Evolutionary conservation across 2,888 invertebrate genomes (phyloP).

Genomic region (Caprella mutica): DNA sequence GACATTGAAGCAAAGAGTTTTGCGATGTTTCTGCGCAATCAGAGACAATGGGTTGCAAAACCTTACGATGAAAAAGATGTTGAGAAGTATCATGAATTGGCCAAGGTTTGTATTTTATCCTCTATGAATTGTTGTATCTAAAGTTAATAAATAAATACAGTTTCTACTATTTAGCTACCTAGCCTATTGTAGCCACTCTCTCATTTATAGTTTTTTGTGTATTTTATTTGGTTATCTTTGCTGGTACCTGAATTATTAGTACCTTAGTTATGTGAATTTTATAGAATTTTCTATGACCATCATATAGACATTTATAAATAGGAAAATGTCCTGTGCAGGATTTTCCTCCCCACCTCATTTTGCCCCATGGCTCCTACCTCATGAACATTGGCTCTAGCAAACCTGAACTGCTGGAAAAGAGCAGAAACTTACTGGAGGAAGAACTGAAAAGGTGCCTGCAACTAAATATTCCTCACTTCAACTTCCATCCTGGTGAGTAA

Average conservation of each 20-base stretch:
- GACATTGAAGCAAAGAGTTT: slow-evolving; percentile 36
- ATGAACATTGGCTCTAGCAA: slow-evolving; percentile 44
- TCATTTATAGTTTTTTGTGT: too few species aligned
- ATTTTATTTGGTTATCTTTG: too few species aligned
- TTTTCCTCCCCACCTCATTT: slow-evolving; percentile 39
- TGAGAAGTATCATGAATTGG: slow-evolving; percentile 38
- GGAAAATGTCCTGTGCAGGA: slow-evolving; percentile 13
- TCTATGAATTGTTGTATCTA: too few species aligned
- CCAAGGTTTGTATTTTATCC: slow-evolving; percentile 15
- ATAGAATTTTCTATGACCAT: not conserved
- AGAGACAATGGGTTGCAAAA: slow-evolving; percentile 40
- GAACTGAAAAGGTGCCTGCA: slow-evolving; percentile 43
- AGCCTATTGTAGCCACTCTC: too few species aligned
- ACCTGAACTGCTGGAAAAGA: slow-evolving; percentile 40
- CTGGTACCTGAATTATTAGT: not conserved
- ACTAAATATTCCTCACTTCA: slow-evolving; percentile 43
- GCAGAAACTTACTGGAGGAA: slow-evolving; percentile 41
- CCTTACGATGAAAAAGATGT: slow-evolving; percentile 38
- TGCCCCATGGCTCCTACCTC: slow-evolving; percentile 43
- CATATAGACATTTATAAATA: not conserved
- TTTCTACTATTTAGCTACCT: too few species aligned
- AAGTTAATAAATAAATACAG: too few species aligned
- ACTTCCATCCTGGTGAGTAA: slow-evolving; percentile 44
- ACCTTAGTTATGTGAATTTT: not conserved
- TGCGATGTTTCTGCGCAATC: slow-evolving; percentile 40